A percentile compares a stretch with the other conserved stretches of the same genome.
Conservation (phyloP, 2,888 invertebrate species). For the Scaptomyza tumidula region DNA sequence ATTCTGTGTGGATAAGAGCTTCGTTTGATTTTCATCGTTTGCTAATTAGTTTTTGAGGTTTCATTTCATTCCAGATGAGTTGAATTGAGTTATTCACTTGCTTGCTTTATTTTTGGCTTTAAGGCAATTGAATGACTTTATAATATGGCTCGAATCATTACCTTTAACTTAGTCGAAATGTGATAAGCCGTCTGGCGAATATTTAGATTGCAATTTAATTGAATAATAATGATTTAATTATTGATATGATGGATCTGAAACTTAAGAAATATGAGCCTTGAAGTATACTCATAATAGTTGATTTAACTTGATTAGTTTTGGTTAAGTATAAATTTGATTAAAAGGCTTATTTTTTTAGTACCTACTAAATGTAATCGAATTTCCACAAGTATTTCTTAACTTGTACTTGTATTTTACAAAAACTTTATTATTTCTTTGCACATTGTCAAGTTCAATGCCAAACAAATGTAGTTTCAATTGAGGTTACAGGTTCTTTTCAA, state of each 20-base stretch:
- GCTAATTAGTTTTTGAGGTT: constrained; percentile 75
- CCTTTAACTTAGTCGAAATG: constrained; percentile 7
- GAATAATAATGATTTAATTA: background rate
- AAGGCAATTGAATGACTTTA: constrained; percentile 19
- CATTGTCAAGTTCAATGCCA: constrained; percentile 59
- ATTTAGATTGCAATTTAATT: constrained; percentile 11
- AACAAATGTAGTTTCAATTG: constrained; percentile 41
- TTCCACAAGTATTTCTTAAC: background rate
- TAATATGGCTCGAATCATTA: constrained; percentile 31
- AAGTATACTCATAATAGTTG: background rate
- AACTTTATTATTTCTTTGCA: background rate
- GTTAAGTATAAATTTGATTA: too few species aligned
- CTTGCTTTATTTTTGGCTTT: constrained; percentile 12
- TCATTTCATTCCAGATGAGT: constrained; percentile 13
- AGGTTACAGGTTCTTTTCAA: constrained; percentile 48
- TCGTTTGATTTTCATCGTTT: constrained; percentile 26
- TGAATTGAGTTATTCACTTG: constrained; percentile 9
- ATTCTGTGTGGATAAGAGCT: constrained; percentile 26
- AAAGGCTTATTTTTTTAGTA: too few species aligned
- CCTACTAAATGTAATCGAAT: background rate
- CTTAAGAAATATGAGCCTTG: background rate
- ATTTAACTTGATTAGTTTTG: background rate
- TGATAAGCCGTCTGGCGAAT: background rate
- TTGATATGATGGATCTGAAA: background rate
- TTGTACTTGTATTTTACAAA: too few species aligned